Percentiles rank a stretch among this genome's conserved stretches.
phyloP scores from a whole-genome alignment of 2,888 invertebrate genomes.

The Zygaena filipendulae region DNA sequence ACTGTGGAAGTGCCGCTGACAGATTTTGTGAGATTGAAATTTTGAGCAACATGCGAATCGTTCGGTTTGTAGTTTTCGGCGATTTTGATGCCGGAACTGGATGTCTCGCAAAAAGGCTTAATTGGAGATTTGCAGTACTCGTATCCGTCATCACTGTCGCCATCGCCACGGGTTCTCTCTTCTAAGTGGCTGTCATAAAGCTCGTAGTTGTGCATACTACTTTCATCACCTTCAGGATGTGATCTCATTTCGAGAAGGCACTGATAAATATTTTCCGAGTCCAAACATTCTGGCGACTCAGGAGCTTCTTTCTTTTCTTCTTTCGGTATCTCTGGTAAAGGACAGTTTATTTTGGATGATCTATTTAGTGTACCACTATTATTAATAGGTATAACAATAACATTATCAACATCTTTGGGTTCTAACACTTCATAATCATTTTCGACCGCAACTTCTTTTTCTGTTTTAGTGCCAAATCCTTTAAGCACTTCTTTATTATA shows the following conservation, averaged over 20 bases:
- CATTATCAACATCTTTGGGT: conserved; percentile 33
- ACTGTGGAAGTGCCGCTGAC: conserved; percentile 56
- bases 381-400: conserved; percentile 44
- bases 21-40: conserved; percentile 50
- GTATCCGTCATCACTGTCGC: conserved; percentile 60
- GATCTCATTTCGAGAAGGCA: conserved; percentile 56
- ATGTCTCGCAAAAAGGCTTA: conserved; percentile 51
- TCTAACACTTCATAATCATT: conserved; percentile 60
- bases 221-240: conserved; percentile 58
- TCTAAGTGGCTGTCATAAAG: conserved; percentile 49
- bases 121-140: conserved; percentile 60
- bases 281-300: conserved; percentile 21
- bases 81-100: conserved; percentile 57
- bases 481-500: conserved; percentile 51
- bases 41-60: conserved; percentile 32
- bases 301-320: conserved; percentile 19
- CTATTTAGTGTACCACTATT: conserved; percentile 30
- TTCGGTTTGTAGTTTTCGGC: conserved; percentile 61
- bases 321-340: conserved; percentile 60
- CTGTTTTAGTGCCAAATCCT: conserved; percentile 39
- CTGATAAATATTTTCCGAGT: conserved; percentile 60
- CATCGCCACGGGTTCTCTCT: conserved; percentile 54
- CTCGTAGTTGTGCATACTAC: conserved; percentile 65
- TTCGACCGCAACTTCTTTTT: conserved; percentile 31
- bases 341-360: conserved; percentile 54